These are phyloP conservation scores for Hippopotamus amphibius DNA, from an alignment of 2,113 vertebrate genomes.

Conservation along the genomic window DNA sequence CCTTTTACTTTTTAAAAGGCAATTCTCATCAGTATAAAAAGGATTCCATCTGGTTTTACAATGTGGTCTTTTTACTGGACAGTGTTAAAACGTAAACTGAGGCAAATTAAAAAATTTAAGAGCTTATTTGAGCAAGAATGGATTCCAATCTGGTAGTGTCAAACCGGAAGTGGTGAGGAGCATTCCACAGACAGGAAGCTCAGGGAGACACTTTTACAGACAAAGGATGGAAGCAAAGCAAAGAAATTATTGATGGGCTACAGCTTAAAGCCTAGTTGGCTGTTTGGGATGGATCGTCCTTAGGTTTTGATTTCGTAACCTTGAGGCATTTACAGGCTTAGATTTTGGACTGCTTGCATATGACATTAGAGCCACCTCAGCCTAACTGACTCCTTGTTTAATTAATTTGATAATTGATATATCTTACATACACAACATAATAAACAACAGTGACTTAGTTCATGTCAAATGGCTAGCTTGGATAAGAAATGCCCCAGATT, in stretches of 20 bases:
- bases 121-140: neutral
- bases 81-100: neutral
- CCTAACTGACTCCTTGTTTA: neutral
- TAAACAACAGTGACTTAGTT: neutral
- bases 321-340: neutral
- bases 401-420: neutral
- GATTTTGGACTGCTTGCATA: neutral
- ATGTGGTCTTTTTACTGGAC: neutral
- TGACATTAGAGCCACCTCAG: neutral
- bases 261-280: neutral
- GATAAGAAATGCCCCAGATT: neutral
- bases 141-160: neutral
- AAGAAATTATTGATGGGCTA: neutral
- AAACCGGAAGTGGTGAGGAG: neutral
- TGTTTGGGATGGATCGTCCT: neutral
- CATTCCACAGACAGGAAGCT: neutral
- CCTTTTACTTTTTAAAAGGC: slow-evolving; percentile 13
- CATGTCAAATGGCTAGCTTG: neutral
- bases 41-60: neutral
- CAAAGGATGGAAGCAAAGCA: neutral
- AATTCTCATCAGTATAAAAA: slow-evolving; percentile 4
- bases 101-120: neutral
- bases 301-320: neutral
- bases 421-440: neutral
- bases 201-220: neutral